Base-by-base conservation (phyloP, 2,797 vertebrate species). In the Xiphorhynchus erythropygius region DNA sequence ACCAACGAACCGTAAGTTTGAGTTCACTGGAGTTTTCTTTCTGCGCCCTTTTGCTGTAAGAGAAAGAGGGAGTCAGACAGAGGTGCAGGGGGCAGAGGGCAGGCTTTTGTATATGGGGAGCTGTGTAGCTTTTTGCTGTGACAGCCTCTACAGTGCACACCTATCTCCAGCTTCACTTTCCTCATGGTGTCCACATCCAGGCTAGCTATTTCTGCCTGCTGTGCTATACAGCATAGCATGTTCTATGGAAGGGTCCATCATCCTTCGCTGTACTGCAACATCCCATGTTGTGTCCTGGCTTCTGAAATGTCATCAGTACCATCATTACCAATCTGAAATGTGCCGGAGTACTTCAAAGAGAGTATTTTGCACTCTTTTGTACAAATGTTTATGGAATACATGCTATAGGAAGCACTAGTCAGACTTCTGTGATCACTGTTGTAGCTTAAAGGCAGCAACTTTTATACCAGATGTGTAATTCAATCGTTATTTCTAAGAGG, bases 91-190 rank as follows among this genome's bases (percentile, higher is more conserved):
- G 12, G 15, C 3, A 4, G 35, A 23, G 24, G 18, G 7, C 3
- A 6, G 46, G 41, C 8, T 91, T 52, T 70, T 0, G 0, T 28
- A 8, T 0, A 7, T 0, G 1, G 19, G 6, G 13, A 44, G 2
- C 3, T 21, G 18, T 4, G 3, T 27, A 67, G 87, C 30, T 71
- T 23, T 32, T 14, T 13, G 22, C 22, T 41, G 7, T 13, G 16
- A 35, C 49, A 63, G n/a, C 12, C 16, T 67, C 21, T 18, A 1
- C 1, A 5, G 32, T 7, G 19, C 53, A 44, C 53, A 53, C 9
- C 23, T 41, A 4, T 17, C 30, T 82, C 23, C 39, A 67, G 35
- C 47, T 59, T 44, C 41, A 8, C 46, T 57, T 62, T 30, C 47
- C 35, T 47, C 37, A 2, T 6, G 21, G 46, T 28, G 42, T 8